Evolutionary conservation across 2,888 invertebrate genomes (phyloP).

Genomic region (Acleris laterana): DNA sequence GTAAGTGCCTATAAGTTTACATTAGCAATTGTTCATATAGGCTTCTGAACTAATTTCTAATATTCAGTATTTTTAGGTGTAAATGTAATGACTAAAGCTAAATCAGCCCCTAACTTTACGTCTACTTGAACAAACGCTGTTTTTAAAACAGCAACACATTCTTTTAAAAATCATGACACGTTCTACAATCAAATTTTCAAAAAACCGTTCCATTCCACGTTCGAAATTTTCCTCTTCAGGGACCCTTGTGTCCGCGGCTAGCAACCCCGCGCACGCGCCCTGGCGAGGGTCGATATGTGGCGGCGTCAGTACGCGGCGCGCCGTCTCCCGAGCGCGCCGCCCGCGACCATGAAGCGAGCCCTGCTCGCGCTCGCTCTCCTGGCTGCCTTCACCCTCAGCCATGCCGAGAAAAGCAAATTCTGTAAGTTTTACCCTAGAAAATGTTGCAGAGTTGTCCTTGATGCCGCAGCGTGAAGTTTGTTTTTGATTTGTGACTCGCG

Average conservation of each 20-base stretch:
- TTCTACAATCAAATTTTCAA: no score
- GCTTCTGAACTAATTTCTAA: no score
- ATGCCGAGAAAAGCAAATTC: conserved; percentile 83
- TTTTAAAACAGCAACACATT: no score
- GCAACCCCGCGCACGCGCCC: conserved; percentile 58
- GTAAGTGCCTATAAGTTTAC: no score
- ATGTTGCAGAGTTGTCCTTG: neutral
- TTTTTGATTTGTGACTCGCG: neutral
- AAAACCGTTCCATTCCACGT: conserved; percentile 6
- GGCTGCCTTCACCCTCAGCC: conserved; percentile 57
- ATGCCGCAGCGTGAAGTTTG: neutral
- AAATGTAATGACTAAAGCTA: no score
- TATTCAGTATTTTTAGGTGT: no score
- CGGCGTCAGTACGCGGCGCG: conserved; percentile 50
- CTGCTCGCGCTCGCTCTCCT: conserved; percentile 63
- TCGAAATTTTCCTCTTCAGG: conserved; percentile 1
- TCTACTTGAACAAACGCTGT: no score
- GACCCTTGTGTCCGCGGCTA: conserved; percentile 18
- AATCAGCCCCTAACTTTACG: no score
- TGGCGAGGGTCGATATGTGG: conserved; percentile 50
- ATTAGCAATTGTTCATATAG: no score
- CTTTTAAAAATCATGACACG: no score
- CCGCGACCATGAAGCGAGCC: conserved; percentile 69
- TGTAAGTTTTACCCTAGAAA: conserved; percentile 65
- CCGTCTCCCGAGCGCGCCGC: conserved; percentile 59